Evolutionary conservation across 2,797 vertebrate genomes (phyloP).

Genomic region (Alcedo atthis): DNA sequence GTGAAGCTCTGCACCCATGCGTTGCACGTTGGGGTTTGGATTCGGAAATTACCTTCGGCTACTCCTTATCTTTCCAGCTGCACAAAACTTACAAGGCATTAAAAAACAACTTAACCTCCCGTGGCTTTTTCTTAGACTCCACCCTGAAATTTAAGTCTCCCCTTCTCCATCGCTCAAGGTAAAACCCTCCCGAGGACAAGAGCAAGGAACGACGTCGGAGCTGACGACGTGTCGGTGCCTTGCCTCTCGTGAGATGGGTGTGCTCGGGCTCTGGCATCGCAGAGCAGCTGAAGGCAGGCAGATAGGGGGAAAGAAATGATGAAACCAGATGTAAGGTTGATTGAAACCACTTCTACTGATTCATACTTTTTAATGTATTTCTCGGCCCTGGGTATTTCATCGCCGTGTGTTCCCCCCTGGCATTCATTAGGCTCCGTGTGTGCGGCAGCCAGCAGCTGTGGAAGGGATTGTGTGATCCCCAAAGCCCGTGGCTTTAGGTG

Average conservation of each 20-base stretch:
- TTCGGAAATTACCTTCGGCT: neutral
- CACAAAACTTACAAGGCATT: accelerated
- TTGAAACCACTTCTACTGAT: conserved; percentile 26
- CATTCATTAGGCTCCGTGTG: conserved; percentile 17
- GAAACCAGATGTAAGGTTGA: conserved; percentile 34
- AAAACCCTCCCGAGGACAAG: neutral
- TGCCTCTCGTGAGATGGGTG: neutral
- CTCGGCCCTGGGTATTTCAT: neutral
- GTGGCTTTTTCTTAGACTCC: neutral
- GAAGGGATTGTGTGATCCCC: conserved; percentile 26
- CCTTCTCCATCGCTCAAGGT: neutral
- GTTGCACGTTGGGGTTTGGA: neutral
- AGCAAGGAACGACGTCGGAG: neutral
- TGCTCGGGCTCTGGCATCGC: neutral
- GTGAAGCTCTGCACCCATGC: neutral
- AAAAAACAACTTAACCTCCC: neutral
- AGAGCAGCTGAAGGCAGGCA: conserved; percentile 4
- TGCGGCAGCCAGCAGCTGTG: conserved; percentile 38
- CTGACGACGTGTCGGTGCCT: neutral
- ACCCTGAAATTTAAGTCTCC: neutral
- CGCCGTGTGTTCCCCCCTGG: conserved; percentile 6
- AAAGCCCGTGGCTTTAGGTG: neutral
- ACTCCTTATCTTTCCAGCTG: neutral
- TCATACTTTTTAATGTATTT: conserved; percentile 46
- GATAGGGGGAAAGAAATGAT: conserved; percentile 9